Conservation (phyloP, 2,888 invertebrate species). For the Agrochola lychnidis region DNA sequence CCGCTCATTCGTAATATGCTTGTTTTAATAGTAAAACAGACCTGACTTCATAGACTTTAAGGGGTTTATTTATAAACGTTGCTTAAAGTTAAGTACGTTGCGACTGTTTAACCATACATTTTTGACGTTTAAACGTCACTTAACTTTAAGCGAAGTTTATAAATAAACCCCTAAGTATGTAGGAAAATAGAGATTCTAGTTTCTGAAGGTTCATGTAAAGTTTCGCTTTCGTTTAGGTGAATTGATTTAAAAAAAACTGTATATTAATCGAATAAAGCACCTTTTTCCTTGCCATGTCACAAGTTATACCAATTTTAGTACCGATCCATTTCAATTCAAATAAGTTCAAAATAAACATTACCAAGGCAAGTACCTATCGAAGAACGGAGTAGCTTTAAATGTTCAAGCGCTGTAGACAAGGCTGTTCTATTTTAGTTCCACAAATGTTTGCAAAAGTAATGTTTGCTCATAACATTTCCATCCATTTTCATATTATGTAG, state of each 20-base stretch:
- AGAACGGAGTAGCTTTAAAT: neutral
- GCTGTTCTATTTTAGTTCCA: conserved; percentile 22
- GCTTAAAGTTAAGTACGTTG: too few relatives aligned
- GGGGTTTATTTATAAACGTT: too few relatives aligned
- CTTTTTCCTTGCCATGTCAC: neutral
- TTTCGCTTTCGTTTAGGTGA: neutral
- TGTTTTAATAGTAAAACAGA: neutral
- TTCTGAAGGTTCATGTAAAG: neutral
- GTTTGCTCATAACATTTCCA: conserved; percentile 23
- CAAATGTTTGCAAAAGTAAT: conserved; percentile 29
- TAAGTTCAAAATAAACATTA: neutral
- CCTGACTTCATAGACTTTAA: neutral
- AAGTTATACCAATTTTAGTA: neutral
- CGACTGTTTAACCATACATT: too few relatives aligned
- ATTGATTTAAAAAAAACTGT: neutral
- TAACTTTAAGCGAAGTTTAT: too few relatives aligned
- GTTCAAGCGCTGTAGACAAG: conserved; percentile 2
- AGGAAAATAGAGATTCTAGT: neutral
- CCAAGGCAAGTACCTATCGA: neutral
- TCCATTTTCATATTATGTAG: conserved; percentile 15
- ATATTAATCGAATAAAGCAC: neutral
- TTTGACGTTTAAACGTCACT: too few relatives aligned
- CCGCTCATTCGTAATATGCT: too few relatives aligned
- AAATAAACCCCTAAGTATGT: too few relatives aligned
- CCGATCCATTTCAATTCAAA: neutral